Base-by-base conservation (phyloP, 2,113 vertebrate species). In the Poecilia latipinna region DNA sequence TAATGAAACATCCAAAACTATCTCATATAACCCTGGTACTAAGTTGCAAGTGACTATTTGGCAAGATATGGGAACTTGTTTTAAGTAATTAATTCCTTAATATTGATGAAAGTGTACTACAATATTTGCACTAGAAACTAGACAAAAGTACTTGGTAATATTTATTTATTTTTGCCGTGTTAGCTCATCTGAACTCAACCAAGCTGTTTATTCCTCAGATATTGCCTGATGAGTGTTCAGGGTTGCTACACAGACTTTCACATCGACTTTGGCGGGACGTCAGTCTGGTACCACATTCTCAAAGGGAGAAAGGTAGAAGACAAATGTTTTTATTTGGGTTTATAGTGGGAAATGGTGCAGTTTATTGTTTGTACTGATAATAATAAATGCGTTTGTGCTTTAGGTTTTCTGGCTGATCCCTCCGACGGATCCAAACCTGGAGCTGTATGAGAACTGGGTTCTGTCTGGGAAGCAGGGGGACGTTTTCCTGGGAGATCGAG, bases 161-260 rank as follows among this genome's bases (percentile, higher is more conserved):
- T 37, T 11, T 37, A 3, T 37, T 37, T 33, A 11, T 29, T 33
- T 37, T 11, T 37, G 10, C 35, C 35, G 11, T 37, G 35, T 10
- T 48, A 7, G 24, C 51, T n/a, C 51, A 3, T 57, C 51, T 33
- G 32, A 24, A 11, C 15, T 11, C 63, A 22, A 35, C 63, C 28
- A 48, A 12, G 11, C 3, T 29, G 4, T 74, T 10, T 74, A 48
- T n/a, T 71, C 28, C 82, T 33, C 26, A 99, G 98, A 61, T 99
- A 99, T 92, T 99, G 98, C 89, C 93, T 99, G 83, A 99, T 99
- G 98, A 99, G 98, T 64, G 98, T 99, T 11, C 95, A 97, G 90
- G 98, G 98, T 88, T 99, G 97, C 93, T 99, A 97, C 90, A 99
- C 98, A 51, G 98, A 99, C 90, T 99, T 99, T 88, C 98, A 99